Conservation (phyloP, 1,140 invertebrate species). For the Wasmannia auropunctata region DNA sequence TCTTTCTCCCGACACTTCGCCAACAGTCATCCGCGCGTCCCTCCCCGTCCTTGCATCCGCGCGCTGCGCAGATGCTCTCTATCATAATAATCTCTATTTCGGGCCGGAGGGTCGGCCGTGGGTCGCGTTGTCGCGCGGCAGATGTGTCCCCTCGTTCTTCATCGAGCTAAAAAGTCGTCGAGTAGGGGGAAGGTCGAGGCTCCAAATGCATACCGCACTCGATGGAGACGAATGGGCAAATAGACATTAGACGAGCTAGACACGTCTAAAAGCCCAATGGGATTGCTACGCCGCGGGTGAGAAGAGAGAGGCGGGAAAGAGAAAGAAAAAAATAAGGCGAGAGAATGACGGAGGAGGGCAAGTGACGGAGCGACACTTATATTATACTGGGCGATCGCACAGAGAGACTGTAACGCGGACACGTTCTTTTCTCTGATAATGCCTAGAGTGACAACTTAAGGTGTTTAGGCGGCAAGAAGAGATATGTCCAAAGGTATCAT, state of each 20-base stretch:
- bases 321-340: neutral
- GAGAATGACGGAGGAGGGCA: slow-evolving; percentile 6
- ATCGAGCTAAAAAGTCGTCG: slow-evolving; percentile 50
- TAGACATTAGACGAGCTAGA: slow-evolving; percentile 49
- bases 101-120: slow-evolving; percentile 66
- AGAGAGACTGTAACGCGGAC: neutral
- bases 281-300: neutral
- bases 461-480: neutral
- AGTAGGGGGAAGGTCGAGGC: slow-evolving; percentile 60
- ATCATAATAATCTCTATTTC: slow-evolving; percentile 75
- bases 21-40: slow-evolving; percentile 29
- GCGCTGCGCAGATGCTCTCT: slow-evolving; percentile 67
- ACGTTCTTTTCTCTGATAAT: neutral
- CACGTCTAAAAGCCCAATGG: neutral
- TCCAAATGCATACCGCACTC: slow-evolving; percentile 32
- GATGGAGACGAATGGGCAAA: slow-evolving; percentile 41
- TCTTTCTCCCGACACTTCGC: slow-evolving; percentile 32
- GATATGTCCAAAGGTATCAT: too few species aligned
- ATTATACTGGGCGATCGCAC: neutral
- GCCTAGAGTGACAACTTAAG: neutral
- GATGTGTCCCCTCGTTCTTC: slow-evolving; percentile 59
- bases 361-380: neutral
- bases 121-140: slow-evolving; percentile 51
- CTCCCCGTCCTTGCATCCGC: slow-evolving; percentile 37
- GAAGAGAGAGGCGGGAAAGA: neutral